phyloP scores from a whole-genome alignment of 1,140 invertebrate genomes.

The Pomacea maculata region DNA sequence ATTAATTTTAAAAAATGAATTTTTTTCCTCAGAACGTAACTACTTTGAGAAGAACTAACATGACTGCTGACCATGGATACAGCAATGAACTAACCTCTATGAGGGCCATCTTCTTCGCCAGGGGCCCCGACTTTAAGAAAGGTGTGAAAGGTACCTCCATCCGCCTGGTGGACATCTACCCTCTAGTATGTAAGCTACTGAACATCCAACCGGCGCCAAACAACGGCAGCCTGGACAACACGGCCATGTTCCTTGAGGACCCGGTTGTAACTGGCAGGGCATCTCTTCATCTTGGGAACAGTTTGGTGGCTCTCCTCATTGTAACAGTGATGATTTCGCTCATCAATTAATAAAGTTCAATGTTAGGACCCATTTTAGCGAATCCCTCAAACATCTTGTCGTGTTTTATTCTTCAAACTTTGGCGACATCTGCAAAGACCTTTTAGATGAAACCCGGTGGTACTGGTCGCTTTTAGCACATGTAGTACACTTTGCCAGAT shows the following conservation, averaged over 20 bases:
- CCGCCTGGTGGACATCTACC: conserved; percentile 73
- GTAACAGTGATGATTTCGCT: too few species aligned
- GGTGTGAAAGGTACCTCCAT: conserved; percentile 67
- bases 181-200: conserved; percentile 72
- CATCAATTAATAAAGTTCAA: too few species aligned
- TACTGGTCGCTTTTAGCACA: too few species aligned
- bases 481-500: too few species aligned
- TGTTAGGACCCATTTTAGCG: too few species aligned
- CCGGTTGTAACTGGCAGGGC: too few species aligned
- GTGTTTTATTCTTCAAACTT: too few species aligned
- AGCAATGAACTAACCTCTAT: conserved; percentile 61
- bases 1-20: neutral
- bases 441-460: too few species aligned
- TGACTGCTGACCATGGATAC: conserved; percentile 36
- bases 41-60: neutral
- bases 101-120: conserved; percentile 76
- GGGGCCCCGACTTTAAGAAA: conserved; percentile 72
- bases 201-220: conserved; percentile 27
- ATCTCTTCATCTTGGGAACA: too few species aligned
- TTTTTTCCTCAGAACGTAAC: conserved; percentile 11
- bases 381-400: too few species aligned
- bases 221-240: conserved; percentile 32
- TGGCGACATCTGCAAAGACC: too few species aligned
- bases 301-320: too few species aligned
- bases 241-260: neutral